These are phyloP conservation scores for Cetoscarus ocellatus DNA, from an alignment of 2,797 vertebrate genomes.

Conservation along the genomic window DNA sequence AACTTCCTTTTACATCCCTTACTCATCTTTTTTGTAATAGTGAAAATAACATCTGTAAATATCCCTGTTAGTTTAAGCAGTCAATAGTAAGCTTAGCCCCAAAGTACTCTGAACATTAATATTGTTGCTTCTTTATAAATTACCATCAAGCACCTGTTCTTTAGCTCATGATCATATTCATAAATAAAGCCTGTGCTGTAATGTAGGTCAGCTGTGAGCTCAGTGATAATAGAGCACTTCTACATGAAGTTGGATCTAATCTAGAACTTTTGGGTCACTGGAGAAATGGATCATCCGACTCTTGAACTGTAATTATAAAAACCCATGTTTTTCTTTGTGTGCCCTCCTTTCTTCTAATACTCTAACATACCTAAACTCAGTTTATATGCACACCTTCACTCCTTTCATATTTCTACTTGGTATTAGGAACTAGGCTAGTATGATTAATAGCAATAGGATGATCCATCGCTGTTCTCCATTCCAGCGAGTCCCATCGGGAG, in stretches of 20 bases:
- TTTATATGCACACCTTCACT: conserved; percentile 10
- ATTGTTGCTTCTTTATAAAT: no score
- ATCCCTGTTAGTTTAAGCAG: no score
- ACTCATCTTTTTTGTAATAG: no score
- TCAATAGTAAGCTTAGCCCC: no score
- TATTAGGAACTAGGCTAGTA: conserved; percentile 63
- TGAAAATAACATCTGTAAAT: not conserved
- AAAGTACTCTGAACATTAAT: no score
- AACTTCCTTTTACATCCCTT: no score
- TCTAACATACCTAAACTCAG: conserved; percentile 1
- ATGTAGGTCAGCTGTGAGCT: not conserved
- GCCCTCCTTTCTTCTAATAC: conserved; percentile 1
- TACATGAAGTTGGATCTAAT: not conserved
- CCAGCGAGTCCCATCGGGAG: conserved; percentile 54
- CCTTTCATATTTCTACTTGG: conserved; percentile 47
- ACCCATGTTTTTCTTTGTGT: not conserved
- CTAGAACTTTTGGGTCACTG: not conserved
- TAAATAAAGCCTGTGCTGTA: not conserved
- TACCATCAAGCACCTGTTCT: not conserved
- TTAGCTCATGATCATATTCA: not conserved
- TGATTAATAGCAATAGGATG: conserved; percentile 75
- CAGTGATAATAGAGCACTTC: not conserved
- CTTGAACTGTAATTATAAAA: conserved; percentile 8
- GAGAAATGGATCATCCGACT: conserved; percentile 2
- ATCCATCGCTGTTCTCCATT: conserved; percentile 64